Conservation (phyloP, 1,140 invertebrate genomes). For the Brachionus sp. region DNA sequence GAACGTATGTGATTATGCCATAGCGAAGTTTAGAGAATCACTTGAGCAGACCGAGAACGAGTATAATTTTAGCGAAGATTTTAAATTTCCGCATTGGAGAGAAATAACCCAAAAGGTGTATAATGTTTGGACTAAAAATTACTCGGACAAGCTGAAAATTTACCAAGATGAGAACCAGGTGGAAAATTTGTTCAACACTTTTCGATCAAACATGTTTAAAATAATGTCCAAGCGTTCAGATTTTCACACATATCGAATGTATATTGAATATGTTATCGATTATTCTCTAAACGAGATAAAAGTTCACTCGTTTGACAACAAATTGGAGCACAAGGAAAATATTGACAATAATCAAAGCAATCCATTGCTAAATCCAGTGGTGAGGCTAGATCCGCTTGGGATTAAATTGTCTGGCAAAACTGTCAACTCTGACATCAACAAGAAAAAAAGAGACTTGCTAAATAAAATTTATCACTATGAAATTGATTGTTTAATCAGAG, state of each 20-base stretch:
- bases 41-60: background rate
- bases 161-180: background rate
- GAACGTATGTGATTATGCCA: background rate
- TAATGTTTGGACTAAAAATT: slow-evolving; percentile 14
- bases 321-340: slow-evolving; percentile 33
- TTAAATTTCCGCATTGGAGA: slow-evolving; percentile 32
- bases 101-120: slow-evolving; percentile 28
- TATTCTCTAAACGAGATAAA: background rate
- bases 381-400: background rate
- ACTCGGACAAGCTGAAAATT: slow-evolving; percentile 29
- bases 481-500: slow-evolving; percentile 8
- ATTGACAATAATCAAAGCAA: background rate
- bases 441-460: background rate
- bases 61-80: background rate
- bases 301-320: background rate
- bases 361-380: background rate
- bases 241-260: background rate
- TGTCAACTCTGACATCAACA: background rate
- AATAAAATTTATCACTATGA: background rate
- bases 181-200: slow-evolving; percentile 1
- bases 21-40: slow-evolving; percentile 27
- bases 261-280: slow-evolving; percentile 35
- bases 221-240: slow-evolving; percentile 38
- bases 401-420: background rate
- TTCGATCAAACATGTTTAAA: slow-evolving; percentile 5